phyloP scores from a whole-genome alignment of 2,888 invertebrate species.

The Drosophila dives region DNA sequence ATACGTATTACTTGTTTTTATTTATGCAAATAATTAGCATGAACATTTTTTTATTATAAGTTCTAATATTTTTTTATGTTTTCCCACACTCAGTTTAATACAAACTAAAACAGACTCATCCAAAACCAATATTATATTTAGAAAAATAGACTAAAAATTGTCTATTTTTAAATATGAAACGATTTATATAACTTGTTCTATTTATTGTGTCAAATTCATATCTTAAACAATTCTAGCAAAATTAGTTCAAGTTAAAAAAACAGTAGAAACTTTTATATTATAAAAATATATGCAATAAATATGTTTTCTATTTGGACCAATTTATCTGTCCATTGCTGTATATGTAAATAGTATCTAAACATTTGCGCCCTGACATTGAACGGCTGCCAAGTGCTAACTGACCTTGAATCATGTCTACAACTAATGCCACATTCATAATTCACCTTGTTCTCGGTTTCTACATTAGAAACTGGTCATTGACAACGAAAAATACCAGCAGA shows the following conservation, averaged over 20 bases:
- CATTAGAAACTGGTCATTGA: conserved; percentile 38
- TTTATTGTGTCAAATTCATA: background rate
- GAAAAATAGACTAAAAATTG: background rate
- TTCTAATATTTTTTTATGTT: background rate
- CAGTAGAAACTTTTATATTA: background rate
- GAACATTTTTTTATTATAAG: background rate
- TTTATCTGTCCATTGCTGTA: background rate
- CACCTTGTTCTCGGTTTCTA: conserved; percentile 41
- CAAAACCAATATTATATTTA: background rate
- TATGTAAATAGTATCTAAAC: conserved; percentile 50
- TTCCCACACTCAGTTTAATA: background rate
- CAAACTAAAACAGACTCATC: background rate
- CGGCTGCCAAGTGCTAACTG: conserved; percentile 35
- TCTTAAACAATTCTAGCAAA: background rate
- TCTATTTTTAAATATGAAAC: background rate
- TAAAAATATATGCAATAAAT: background rate
- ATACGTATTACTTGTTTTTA: background rate
- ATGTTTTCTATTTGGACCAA: background rate
- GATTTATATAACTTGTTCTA: background rate
- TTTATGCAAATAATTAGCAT: background rate
- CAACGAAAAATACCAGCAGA: conserved; percentile 52
- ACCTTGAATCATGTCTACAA: conserved; percentile 50
- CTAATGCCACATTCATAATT: conserved; percentile 40
- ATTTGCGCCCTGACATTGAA: conserved; percentile 44
- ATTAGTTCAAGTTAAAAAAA: no score